These are phyloP conservation scores for Drosophila anomelani DNA, from an alignment of 2,888 invertebrate species.

Conservation along the genomic window DNA sequence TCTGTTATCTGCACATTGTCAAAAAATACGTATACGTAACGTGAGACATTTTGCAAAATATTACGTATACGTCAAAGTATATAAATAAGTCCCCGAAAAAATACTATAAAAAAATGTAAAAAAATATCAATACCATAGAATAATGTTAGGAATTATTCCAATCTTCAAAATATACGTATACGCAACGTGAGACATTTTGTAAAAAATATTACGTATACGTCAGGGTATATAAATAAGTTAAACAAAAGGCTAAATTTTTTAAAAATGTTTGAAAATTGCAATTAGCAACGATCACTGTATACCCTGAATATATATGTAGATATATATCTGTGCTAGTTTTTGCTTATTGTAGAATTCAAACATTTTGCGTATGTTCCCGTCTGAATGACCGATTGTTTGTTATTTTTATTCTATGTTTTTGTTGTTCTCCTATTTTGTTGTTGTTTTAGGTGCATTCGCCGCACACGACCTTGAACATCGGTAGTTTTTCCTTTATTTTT, in stretches of 20 bases:
- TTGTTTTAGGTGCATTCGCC: conserved; percentile 68
- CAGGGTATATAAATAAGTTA: too few species aligned
- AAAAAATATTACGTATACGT: too few species aligned
- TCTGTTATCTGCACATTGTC: too few species aligned
- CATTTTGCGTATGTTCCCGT: conserved; percentile 71
- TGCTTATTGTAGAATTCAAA: conserved; percentile 71
- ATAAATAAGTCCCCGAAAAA: neutral
- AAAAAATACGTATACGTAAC: neutral
- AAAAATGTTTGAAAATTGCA: neutral
- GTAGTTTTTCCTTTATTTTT: conserved; percentile 12
- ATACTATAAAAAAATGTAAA: neutral
- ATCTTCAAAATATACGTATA: too few species aligned
- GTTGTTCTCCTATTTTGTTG: conserved; percentile 26
- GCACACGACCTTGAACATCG: conserved; percentile 69
- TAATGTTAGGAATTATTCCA: too few species aligned
- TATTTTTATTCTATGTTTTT: conserved; percentile 13
- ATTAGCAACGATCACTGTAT: conserved; percentile 32
- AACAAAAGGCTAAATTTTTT: too few species aligned
- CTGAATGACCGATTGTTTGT: conserved; percentile 45
- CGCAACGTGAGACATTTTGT: too few species aligned
- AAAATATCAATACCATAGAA: neutral
- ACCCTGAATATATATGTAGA: conserved; percentile 3
- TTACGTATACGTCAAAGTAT: neutral
- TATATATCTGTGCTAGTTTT: conserved; percentile 25
- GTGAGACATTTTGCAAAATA: neutral